A percentile compares a stretch with the other conserved stretches of the same genome.
phyloP scores from a whole-genome alignment of 2,888 invertebrate genomes.

The Sminthurinus aureus region DNA sequence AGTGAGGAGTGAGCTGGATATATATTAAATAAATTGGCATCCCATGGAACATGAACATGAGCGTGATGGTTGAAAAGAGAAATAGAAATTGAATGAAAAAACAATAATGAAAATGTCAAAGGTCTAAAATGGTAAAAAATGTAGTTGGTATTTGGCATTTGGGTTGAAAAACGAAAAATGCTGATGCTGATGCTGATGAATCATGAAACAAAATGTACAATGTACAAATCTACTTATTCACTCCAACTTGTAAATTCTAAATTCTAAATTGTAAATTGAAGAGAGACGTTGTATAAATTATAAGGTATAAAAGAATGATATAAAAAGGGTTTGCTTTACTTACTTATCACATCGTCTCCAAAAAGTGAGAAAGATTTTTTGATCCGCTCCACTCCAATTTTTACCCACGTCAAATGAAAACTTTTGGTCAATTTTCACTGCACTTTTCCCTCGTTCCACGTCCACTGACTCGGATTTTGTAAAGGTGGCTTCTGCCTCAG shows the following conservation, averaged over 20 bases:
- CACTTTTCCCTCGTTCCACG: conserved; percentile 45
- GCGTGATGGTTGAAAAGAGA: too few relatives aligned
- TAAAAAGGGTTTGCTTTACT: conserved; percentile 52
- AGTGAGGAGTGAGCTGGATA: too few relatives aligned
- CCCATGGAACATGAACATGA: too few relatives aligned
- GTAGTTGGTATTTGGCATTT: too few relatives aligned
- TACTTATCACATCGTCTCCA: conserved; percentile 56
- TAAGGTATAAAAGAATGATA: not conserved
- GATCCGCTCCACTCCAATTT: conserved; percentile 32
- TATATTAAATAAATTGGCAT: too few relatives aligned
- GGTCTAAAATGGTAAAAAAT: too few relatives aligned
- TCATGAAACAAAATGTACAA: not conserved
- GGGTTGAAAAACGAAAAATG: too few relatives aligned
- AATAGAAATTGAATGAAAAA: too few relatives aligned
- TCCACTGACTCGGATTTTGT: conserved; percentile 52
- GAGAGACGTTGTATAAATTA: not conserved
- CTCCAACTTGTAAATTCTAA: too few relatives aligned
- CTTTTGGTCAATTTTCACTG: conserved; percentile 56
- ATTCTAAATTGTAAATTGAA: not conserved
- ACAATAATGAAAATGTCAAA: too few relatives aligned
- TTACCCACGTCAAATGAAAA: conserved; percentile 54
- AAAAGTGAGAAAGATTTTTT: conserved; percentile 56
- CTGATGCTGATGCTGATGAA: too few relatives aligned
- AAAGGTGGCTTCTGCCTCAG: conserved; percentile 56
- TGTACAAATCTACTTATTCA: not conserved